Conservation (phyloP, 2,113 vertebrate species). For the Dicaeum eximium region DNA sequence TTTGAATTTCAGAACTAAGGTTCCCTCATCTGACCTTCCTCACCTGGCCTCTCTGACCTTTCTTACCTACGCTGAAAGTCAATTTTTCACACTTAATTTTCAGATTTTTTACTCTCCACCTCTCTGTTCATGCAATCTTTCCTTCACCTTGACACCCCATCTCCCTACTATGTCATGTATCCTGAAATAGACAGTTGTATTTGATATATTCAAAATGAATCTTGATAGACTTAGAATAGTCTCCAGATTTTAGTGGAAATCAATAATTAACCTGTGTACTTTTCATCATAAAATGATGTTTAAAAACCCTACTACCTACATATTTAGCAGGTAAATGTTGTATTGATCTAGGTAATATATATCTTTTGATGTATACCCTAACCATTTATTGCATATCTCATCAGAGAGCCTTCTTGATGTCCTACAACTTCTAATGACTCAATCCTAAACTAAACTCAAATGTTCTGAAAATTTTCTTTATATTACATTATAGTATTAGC, state of each 20-base stretch:
- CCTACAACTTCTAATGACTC: background rate
- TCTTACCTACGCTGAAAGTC: background rate
- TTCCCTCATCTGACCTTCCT: background rate
- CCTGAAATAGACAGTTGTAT: background rate
- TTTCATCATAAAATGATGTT: background rate
- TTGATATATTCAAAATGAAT: background rate
- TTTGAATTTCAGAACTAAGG: background rate
- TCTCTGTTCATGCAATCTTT: background rate
- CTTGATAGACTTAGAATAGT: background rate
- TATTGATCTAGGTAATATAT: background rate
- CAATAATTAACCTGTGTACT: background rate
- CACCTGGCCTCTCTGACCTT: background rate
- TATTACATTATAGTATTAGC: background rate
- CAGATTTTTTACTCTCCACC: background rate
- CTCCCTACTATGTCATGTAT: background rate
- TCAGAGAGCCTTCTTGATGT: background rate
- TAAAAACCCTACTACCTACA: background rate
- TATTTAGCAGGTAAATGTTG: background rate
- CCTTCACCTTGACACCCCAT: background rate
- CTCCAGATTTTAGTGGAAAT: background rate
- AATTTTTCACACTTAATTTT: background rate
- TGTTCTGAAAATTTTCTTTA: background rate
- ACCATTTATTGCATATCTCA: background rate
- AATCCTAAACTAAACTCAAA: background rate
- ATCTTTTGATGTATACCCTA: background rate